Evolutionary conservation across 2,888 invertebrate genomes (phyloP).

Genomic region (Agonopterix heracliana): DNA sequence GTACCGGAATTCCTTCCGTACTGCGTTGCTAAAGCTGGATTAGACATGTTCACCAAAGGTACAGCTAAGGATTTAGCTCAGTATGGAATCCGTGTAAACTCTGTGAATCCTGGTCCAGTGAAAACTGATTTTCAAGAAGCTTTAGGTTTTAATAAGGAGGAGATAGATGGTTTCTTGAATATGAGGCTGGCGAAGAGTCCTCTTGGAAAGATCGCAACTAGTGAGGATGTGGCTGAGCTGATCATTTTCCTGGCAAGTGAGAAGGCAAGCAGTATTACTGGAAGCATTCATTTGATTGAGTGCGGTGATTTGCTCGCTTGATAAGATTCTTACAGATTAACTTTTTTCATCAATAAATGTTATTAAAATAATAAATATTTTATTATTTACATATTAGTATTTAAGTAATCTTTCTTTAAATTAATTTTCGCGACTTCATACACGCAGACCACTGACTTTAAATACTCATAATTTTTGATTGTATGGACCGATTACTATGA

Average conservation of each 20-base stretch:
- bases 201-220: slow-evolving; percentile 3
- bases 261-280: slow-evolving; percentile 8
- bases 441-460: no score
- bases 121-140: slow-evolving; percentile 27
- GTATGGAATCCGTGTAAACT: slow-evolving; percentile 77
- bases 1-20: slow-evolving; percentile 42
- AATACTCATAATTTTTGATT: no score
- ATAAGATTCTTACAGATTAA: background rate
- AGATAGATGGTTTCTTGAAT: background rate
- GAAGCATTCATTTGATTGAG: slow-evolving; percentile 1
- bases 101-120: slow-evolving; percentile 82
- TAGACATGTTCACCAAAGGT: slow-evolving; percentile 84
- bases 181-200: background rate
- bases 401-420: no score
- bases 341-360: background rate
- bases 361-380: no score
- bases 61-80: slow-evolving; percentile 77
- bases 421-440: no score
- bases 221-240: slow-evolving; percentile 12
- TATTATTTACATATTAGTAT: no score
- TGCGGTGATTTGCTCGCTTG: background rate
- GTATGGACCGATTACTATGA: no score
- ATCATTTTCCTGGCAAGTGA: slow-evolving; percentile 14
- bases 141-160: background rate
- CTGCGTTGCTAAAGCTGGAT: slow-evolving; percentile 81